Percentiles rank a stretch among this genome's conserved stretches.
Conservation (phyloP, 2,797 vertebrate species). For the Neoniphon sammara region DNA sequence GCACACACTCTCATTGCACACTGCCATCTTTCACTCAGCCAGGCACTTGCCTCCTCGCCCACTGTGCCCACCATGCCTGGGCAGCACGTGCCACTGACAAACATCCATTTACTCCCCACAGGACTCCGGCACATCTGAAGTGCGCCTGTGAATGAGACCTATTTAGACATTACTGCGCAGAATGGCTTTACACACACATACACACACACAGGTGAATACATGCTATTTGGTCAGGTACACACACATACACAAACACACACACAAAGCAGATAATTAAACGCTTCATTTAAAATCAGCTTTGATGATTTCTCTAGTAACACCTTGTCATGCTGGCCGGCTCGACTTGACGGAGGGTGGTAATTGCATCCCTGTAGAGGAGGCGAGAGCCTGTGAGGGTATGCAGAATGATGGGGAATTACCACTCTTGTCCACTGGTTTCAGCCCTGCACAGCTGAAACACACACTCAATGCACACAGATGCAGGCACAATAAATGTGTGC, state of each 20-base stretch:
- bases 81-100: constrained; percentile 68
- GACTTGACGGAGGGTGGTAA: constrained; percentile 77
- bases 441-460: constrained; percentile 47
- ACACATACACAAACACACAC: constrained; percentile 15
- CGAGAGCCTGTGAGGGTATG: constrained; percentile 62
- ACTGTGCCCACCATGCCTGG: constrained; percentile 73
- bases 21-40: constrained; percentile 81
- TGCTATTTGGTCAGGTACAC: constrained; percentile 39
- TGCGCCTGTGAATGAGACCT: constrained; percentile 64
- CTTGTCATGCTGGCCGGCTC: constrained; percentile 73
- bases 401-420: constrained; percentile 67
- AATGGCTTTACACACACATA: neutral
- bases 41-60: constrained; percentile 72
- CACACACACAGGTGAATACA: constrained; percentile 45
- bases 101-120: constrained; percentile 78
- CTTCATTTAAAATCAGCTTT: constrained; percentile 82
- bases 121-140: constrained; percentile 61
- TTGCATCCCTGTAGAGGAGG: constrained; percentile 79
- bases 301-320: constrained; percentile 79
- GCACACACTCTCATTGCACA: constrained; percentile 68
- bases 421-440: constrained; percentile 52
- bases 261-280: constrained; percentile 76
- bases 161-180: constrained; percentile 48
- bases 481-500: constrained; percentile 9
- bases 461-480: constrained; percentile 33